Base-by-base conservation (phyloP, 2,113 vertebrate species). In the Fregetta grallaria region DNA sequence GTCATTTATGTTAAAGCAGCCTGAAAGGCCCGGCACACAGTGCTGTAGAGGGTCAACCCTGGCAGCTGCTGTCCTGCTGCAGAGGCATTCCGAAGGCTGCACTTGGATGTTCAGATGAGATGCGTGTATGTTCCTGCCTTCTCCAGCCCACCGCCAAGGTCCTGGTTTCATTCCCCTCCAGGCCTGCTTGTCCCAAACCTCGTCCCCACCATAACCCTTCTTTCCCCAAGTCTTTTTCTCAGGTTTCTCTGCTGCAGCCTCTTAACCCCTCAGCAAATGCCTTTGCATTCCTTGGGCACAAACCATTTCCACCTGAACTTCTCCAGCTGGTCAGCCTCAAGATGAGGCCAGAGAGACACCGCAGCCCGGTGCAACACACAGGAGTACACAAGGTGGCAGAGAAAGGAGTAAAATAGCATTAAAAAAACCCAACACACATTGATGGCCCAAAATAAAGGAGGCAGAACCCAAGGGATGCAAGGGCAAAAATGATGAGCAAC, bases 171-270 rank as follows among this genome's bases (percentile, higher is more conserved):
- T 34, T 52, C 30, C 23, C 11, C 19, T 61, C 55, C 58, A 52
- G 15, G 17, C 10, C 47, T 45, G 7, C 18, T 80, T 34, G 29
- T 42, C 40, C 16, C 63, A 92, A 61, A 65, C 25, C 19, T 59
- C n/a, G 7, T 53, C 8, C 22, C 13, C 18, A 30, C 9, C 2
- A 0, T 3, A 42, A 3, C 18, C 42, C n/a, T 47, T 53, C 12
- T 76, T 36, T 45, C 30, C 15, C 15, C 19, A 55, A 36, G 14
- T 47, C 36, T 26, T 74, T 38, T 30, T 13, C 50, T 55, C 18
- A 47, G 7, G 40, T 83, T 78, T 71, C 47, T 62, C 52, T 71
- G 22, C 45, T 78, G 22, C 70, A 91, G 53, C 10, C 65, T 65
- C 44, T 76, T 29, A 53, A 70, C 14, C 13, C 47, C 49, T 40